Base-by-base conservation (phyloP, 2,113 vertebrate genomes). In the Lichenostomus cassidix region DNA sequence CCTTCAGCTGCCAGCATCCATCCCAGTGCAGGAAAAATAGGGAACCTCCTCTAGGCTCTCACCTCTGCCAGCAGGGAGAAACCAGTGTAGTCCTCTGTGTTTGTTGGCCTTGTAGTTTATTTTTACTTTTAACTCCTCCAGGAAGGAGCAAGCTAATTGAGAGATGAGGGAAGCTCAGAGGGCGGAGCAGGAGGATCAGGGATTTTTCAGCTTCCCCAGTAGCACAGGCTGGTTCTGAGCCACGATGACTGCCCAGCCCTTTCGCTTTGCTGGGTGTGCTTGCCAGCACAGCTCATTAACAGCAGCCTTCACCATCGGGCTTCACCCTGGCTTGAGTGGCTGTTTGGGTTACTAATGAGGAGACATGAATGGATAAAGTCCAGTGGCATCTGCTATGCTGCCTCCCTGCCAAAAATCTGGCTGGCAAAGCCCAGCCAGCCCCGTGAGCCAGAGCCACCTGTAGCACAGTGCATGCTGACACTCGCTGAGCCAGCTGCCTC, bases 51-150 rank as follows among this genome's bases (percentile, higher is more conserved):
- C 42, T 27, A 52, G 53, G 80, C 18, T 44, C 35, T 22, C 0
- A 0, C 29, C 47, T 84, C 62, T 24, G 18, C 27, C 3, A 2
- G 18, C 3, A 7, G 59, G 50, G 50, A 21, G 31, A 70, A 64
- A 41, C 42, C 0, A 0, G 3, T 13, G 19, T 24, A 21, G 50
- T 78, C 69, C 39, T 82, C 42, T 21, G 15, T 0, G 0, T 47
- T 35, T 59, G 35, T 3, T 56, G 25, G 39, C 47, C 41, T 84
- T 78, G 59, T 35, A 49, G 70, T 79, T 95, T 87, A 63, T 89
- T 84, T 86, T 92, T 87, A 6, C n/a, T 83, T 92, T 17, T 41
- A 80, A 47, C 52, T 77, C 31, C 60, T 85, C 28, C 37, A 55
- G 67, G 67, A 85, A 73, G n/a, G 37, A 86, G 62, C 12, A 37